Conservation (phyloP, 2,888 invertebrate genomes). For the Drosophila merina region DNA sequence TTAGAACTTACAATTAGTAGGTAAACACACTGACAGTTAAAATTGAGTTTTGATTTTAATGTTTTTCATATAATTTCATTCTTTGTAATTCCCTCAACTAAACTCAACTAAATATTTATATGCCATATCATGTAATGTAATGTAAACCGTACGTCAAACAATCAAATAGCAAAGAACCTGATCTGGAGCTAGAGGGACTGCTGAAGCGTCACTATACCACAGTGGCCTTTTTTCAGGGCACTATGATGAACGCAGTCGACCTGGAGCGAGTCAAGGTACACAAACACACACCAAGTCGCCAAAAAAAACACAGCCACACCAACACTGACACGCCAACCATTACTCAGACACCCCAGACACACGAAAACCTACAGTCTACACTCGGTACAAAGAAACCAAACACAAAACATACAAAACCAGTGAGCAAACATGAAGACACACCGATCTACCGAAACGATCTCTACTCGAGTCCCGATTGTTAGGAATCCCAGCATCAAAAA, state of each 20-base stretch:
- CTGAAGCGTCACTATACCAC: slow-evolving; percentile 99
- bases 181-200: slow-evolving; percentile 99
- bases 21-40: slow-evolving; percentile 17
- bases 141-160: slow-evolving; percentile 41
- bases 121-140: slow-evolving; percentile 58
- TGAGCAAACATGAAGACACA: slow-evolving; percentile 48
- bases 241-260: slow-evolving; percentile 99
- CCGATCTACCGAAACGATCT: slow-evolving; percentile 17
- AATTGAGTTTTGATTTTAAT: slow-evolving; percentile 18
- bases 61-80: slow-evolving; percentile 16
- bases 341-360: slow-evolving; percentile 13
- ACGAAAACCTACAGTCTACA: slow-evolving; percentile 31
- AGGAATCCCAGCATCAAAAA: slow-evolving; percentile 26
- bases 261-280: slow-evolving; percentile 99
- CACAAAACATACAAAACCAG: slow-evolving; percentile 36
- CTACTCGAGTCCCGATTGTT: slow-evolving; percentile 16
- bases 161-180: slow-evolving; percentile 97
- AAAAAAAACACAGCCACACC: slow-evolving; percentile 32
- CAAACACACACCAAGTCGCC: slow-evolving; percentile 52
- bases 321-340: slow-evolving; percentile 26
- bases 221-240: slow-evolving; percentile 99
- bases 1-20: slow-evolving; percentile 36
- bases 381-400: slow-evolving; percentile 20
- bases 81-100: slow-evolving; percentile 5
- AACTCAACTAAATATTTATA: slow-evolving; percentile 29